A percentile compares a stretch with the other conserved stretches of the same genome.
phyloP scores from a whole-genome alignment of 2,888 invertebrate genomes.

The Stenurella melanura region DNA sequence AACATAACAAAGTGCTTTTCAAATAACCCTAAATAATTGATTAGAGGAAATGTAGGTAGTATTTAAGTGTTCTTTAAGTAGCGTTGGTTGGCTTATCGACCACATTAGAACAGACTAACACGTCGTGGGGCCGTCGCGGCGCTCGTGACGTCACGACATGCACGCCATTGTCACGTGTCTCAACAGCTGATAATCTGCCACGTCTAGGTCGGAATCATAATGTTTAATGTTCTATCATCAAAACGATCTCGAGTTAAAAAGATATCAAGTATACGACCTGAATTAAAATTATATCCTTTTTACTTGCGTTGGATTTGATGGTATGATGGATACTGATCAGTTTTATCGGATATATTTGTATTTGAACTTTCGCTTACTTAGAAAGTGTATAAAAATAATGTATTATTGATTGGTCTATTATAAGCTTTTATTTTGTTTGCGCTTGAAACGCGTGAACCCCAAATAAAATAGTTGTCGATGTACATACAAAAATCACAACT shows the following conservation, averaged over 20 bases:
- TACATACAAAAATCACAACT: no score
- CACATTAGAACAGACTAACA: constrained; percentile 51
- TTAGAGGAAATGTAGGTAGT: constrained; percentile 13
- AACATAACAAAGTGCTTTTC: not conserved
- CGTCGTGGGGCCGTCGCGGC: constrained; percentile 57
- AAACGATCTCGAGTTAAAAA: constrained; percentile 23
- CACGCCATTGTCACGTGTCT: constrained; percentile 57
- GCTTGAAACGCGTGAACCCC: no score
- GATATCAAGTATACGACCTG: constrained; percentile 8
- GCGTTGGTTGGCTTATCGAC: constrained; percentile 51
- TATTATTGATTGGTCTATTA: not conserved
- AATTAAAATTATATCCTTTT: not conserved
- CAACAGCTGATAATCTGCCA: constrained; percentile 57
- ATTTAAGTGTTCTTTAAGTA: constrained; percentile 26
- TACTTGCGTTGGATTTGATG: constrained; percentile 4
- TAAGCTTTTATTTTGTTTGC: no score
- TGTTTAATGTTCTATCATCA: constrained; percentile 28
- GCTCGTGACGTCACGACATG: constrained; percentile 55
- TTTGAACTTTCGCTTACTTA: not conserved
- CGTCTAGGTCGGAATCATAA: constrained; percentile 38
- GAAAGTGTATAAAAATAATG: not conserved
- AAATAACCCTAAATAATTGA: constrained; percentile 17
- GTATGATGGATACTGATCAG: not conserved
- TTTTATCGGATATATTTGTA: not conserved
- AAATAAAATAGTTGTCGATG: no score